Evolutionary conservation across 1,140 invertebrate species (phyloP), one percentile per base, ranked within the genome.

Genomic region (Drosophila sp.): DNA sequence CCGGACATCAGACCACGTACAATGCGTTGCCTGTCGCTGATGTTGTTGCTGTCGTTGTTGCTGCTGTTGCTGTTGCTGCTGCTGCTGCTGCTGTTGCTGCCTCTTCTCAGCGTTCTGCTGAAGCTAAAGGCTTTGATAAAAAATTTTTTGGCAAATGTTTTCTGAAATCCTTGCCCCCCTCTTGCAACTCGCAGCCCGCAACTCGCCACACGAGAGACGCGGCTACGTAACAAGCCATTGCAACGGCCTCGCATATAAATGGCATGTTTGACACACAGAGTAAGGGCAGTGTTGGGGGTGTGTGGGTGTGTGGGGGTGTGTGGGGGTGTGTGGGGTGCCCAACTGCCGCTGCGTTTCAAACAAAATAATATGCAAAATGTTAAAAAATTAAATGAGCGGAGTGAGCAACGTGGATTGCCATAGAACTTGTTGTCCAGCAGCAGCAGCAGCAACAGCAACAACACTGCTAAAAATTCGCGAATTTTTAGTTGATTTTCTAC

Each of bases 291-390:
- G 16, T 14, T 5, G n/a, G 74, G 69, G 53, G 50, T 25, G n/a
- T 11, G 34, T 32, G 27, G 13, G 36, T 38, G 2, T 7, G 21
- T 9, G n/a, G 43, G 9, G 14, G 1, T n/a, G n/a, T n/a, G 9
- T 36, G n/a, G 4, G 18, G 11, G 7, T 11, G 5, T 29, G 54
- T 18, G 41, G 8, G 5, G 7, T 50, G 40, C 7, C 4, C 8
- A 32, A 43, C 56, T 38, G 36, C 70, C 59, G 41, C 56, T 84
- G 74, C 82, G 81, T 76, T 81, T 71, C 81, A 87, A 86, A 86
- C 81, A 86, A 86, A 86, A 86, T 86, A 86, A 86, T 86, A 87
- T 86, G 81, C 81, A 86, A 86, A 86, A 86, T 86, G 81, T 86
- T 86, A 87, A 86, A 86, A 87, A 86, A 86, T 86, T 86, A 87